Conservation (phyloP, 2,797 vertebrate genomes). For the Melanotaenia maccullochi region DNA sequence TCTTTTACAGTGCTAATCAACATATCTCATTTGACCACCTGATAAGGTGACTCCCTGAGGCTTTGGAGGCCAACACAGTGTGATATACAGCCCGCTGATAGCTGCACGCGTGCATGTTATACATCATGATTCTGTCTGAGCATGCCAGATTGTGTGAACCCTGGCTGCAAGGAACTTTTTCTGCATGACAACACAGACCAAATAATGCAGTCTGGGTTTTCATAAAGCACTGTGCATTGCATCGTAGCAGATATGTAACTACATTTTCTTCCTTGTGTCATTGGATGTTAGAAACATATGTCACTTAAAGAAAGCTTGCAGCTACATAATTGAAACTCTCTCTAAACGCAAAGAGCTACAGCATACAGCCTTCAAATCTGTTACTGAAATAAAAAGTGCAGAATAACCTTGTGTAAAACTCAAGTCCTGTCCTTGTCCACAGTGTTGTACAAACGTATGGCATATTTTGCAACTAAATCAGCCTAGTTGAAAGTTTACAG, state of each 20-base stretch:
- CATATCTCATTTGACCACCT: slow-evolving; percentile 56
- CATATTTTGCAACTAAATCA: slow-evolving; percentile 8
- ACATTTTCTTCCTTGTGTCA: slow-evolving; percentile 15
- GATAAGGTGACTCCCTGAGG: slow-evolving; percentile 49
- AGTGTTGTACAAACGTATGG: background rate
- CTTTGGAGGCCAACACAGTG: slow-evolving; percentile 23
- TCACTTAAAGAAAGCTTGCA: background rate
- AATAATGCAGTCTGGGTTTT: slow-evolving; percentile 31
- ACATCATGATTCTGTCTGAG: slow-evolving; percentile 26
- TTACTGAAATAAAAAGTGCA: background rate
- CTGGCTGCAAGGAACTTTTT: slow-evolving; percentile 24
- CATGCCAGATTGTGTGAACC: slow-evolving; percentile 40
- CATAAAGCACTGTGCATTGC: slow-evolving; percentile 9
- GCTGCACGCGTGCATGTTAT: slow-evolving; percentile 21
- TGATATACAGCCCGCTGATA: slow-evolving; percentile 43
- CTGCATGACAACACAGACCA: slow-evolving; percentile 39
- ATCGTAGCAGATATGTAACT: background rate
- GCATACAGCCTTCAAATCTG: background rate
- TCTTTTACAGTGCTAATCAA: slow-evolving; percentile 56
- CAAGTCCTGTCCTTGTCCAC: background rate
- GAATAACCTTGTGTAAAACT: slow-evolving; percentile 19
- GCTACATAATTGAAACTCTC: background rate
- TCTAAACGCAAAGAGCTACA: background rate
- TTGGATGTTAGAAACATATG: slow-evolving; percentile 22
- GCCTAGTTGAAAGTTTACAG: slow-evolving; percentile 27